Base-by-base conservation (phyloP, 1,140 invertebrate genomes). In the Sipha flava region DNA sequence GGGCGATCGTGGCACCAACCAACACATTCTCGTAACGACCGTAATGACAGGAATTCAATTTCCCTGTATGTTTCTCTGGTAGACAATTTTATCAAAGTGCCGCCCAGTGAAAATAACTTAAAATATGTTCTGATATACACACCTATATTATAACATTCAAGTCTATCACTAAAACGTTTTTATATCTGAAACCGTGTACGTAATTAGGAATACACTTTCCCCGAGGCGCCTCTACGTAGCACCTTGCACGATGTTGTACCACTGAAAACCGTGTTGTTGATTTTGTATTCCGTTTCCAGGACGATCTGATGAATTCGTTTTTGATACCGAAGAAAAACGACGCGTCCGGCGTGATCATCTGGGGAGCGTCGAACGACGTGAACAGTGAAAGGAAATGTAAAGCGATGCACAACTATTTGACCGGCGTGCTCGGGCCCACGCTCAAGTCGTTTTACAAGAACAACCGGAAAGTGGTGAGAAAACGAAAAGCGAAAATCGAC, bases 341-440 rank as follows among this genome's bases (percentile, higher is more conserved):
- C 7, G 87, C 88, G 5, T 86, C 89, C 80, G 92, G 91, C 1
- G 84, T 90, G 6, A 88, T 93, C 4, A 87, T 93, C 52, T 93
- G 92, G 92, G 92, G 92, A 10, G 91, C 90, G 80, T 91, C 90
- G 2, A 87, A 87, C 68, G 91, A 93, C 82, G 88, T 92, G 0
- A 90, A 91, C 81, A 89, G 86, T 1, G 86, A 87, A 82, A 83
- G 84, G 7, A 92, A 91, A 82, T 93, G 92, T 83, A 79, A 86
- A 54, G 83, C 87, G 14, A 86, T 93, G 5, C 83, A 85, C 66
- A 82, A 88, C 23, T 92, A 92, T 84, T 82, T 92, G 23, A 85
- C 89, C 12, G 86, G 86, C 1, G 84, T 88, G 18, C 82, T 92
- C 0, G 92, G 91, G 62, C 91, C 91, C 2, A 82, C 81, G 16